Evolutionary conservation across 2,888 invertebrate species (phyloP), one percentile per base, ranked within the genome.

Genomic region (Sminthurinus aureus): DNA sequence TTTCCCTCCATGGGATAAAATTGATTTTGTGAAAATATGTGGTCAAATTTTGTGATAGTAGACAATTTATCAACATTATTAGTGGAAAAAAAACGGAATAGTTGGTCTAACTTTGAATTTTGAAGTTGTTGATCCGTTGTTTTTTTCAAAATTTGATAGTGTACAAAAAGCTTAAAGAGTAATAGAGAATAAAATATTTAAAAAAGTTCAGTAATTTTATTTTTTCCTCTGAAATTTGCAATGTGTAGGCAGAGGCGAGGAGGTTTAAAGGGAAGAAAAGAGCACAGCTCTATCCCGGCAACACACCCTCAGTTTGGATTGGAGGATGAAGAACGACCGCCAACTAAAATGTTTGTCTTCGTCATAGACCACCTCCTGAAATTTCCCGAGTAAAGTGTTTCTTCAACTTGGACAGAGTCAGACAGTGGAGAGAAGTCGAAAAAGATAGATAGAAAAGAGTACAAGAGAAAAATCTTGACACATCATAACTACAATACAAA

Each of bases 281-380:
- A 9, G 26, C 24, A 24, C 71, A 71, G 24, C 24, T 71, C 24
- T 20, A 13, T 0, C 38, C 2, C 8, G 71, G 24, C 71, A 38
- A 38, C 38, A 71, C 71, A 26, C 71, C 71, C 24, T 24, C 26
- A 26, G 8, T 8, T 71, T 24, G 22, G 12, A 71, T 71, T 71
- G 71, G 71, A 22, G 71, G 71, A 24, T 4, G 26, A 24, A 71
- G 22, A 24, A 71, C 71, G 71, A 24, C 71, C 71, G 71, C 71
- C 22, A 71, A 71, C 22, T 20, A 13, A 71, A 71, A 13, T 58
- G 58, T 58, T 58, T 58, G 58, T 58, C 58, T 58, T 58, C 58
- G 58, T 58, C 58, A 58, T 18, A 58, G 58, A 58, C 71, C 71
- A 24, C 69, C 71, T 71, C 13, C 24, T 69, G 22, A 58, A 58